These are phyloP conservation scores for Eurytoma californica DNA, from an alignment of 2,888 invertebrate genomes.

Conservation along the genomic window DNA sequence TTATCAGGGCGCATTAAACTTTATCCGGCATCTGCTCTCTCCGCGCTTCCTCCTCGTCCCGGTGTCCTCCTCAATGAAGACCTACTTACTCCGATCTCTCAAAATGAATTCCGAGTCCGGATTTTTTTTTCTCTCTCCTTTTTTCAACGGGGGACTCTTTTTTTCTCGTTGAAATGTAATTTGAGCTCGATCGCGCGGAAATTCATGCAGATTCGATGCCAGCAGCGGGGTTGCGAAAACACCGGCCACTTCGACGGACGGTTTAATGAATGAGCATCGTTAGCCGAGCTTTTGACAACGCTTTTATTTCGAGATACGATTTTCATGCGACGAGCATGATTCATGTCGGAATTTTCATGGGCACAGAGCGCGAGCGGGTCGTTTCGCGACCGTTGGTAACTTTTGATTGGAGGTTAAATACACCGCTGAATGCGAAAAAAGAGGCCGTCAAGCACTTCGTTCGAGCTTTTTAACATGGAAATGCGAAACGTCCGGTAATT, in stretches of 20 bases:
- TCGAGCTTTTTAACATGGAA: too few species aligned
- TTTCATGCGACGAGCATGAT: not conserved
- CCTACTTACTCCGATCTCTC: not conserved
- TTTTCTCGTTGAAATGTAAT: not conserved
- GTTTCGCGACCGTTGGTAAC: not conserved
- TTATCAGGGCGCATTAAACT: not conserved
- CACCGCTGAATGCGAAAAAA: too few species aligned
- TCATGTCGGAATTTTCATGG: not conserved
- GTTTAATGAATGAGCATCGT: not conserved
- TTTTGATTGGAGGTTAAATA: not conserved
- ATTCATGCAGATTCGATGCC: not conserved
- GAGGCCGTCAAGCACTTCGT: too few species aligned
- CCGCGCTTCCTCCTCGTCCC: not conserved
- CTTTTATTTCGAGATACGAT: not conserved
- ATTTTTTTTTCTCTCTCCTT: not conserved
- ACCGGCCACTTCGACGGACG: not conserved
- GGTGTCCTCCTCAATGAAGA: not conserved
- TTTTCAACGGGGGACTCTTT: not conserved
- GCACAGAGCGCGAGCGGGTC: not conserved
- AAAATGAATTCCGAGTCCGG: not conserved
- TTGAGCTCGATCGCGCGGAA: not conserved
- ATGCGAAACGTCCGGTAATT: too few species aligned
- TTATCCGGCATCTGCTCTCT: not conserved
- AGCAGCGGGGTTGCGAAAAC: not conserved
- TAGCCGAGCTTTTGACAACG: not conserved